Percentiles rank a stretch among this genome's conserved stretches.
Conservation (phyloP, 2,888 invertebrate genomes). For the Pogonocherus hispidulus region DNA sequence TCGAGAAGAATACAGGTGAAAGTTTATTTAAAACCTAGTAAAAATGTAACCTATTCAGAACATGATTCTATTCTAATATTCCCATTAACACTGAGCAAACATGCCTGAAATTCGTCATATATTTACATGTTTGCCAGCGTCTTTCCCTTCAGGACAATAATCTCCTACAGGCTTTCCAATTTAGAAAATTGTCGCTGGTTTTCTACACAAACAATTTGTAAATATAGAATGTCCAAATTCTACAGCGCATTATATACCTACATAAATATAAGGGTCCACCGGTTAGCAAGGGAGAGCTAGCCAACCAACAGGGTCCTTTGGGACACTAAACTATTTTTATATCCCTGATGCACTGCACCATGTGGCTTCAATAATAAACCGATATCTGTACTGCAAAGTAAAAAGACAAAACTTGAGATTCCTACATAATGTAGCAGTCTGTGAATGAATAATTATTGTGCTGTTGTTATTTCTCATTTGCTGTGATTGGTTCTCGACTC, state of each 20-base stretch:
- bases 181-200: not conserved
- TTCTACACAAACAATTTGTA: not conserved
- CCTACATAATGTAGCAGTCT: not conserved
- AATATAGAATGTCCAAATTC: constrained; percentile 2
- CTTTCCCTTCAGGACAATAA: not conserved
- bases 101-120: too few species aligned
- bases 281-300: not conserved
- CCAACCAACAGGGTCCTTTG: not conserved
- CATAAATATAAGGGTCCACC: too few species aligned
- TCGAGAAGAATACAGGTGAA: too few species aligned
- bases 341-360: not conserved
- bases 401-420: not conserved
- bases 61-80: too few species aligned
- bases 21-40: too few species aligned
- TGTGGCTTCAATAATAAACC: not conserved
- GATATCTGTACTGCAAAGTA: not conserved
- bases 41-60: too few species aligned
- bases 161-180: not conserved
- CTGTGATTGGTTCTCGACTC: too few species aligned
- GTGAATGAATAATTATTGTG: constrained; percentile 3
- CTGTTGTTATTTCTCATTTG: not conserved
- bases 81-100: too few species aligned
- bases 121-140: too few species aligned
- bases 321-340: not conserved
- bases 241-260: not conserved